Base-by-base conservation (phyloP, 2,888 invertebrate genomes). In the Anodontia alba region DNA sequence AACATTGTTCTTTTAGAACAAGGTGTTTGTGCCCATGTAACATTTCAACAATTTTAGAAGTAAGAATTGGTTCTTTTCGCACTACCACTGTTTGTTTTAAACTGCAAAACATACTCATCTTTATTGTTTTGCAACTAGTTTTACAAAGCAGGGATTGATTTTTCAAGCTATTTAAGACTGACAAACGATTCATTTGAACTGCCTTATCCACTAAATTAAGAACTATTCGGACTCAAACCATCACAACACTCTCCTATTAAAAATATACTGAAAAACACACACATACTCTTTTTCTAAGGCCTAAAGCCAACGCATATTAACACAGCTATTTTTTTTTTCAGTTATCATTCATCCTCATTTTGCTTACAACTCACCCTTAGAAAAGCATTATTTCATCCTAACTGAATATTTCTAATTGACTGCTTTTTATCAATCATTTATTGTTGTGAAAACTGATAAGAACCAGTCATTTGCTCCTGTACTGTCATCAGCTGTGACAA, bases 121-220 rank as follows among this genome's bases (percentile, higher is more conserved):
- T n/a, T n/a, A n/a, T n/a, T 54, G 54, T 54, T 54, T 54, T 54
- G 54, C 54, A 26, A 26, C 46, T 54, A 54, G 54, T 54, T 54
- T 54, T 26, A 54, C 17, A 23, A 2, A 54, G 54, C 15, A 54
- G 23, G 3, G 54, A 54, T 26, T 46, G 46, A 46, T 46, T 46
- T 38, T 46, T 46, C 54, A 54, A 54, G 54, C 54, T 2, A 23
- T 26, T 54, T 54, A 54, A 54, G 5, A 54, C 54, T 23, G 54
- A 54, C 23, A 26, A 54, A 26, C 15, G 54, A 54, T 54, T 54
- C 54, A 54, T 54, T 54, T 26, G 23, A 54, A 54, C 5, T 26
- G n/a, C n/a, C n/a, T 54, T 26, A 54, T 54, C 23, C 23, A 5
- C 54, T 54, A 54, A 54, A 54, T 54, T 54, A 54, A 23, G 54